Evolutionary conservation across 2,888 invertebrate genomes (phyloP).

Genomic region (Brachyopa scutellaris): DNA sequence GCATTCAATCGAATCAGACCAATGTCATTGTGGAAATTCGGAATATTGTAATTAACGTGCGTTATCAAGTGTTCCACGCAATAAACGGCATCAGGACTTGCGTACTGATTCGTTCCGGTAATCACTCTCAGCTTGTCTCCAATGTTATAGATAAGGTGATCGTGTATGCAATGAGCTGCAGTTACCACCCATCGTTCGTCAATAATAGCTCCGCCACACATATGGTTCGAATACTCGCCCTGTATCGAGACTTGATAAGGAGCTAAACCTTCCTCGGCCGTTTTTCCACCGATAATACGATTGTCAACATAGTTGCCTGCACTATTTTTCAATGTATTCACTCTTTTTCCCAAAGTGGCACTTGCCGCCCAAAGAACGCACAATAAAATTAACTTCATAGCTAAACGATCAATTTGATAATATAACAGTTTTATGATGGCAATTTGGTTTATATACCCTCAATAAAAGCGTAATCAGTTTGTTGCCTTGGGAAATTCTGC

Average conservation of each 20-base stretch:
- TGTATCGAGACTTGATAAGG: constrained; percentile 81
- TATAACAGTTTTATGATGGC: constrained; percentile 26
- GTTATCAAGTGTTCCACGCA: constrained; percentile 76
- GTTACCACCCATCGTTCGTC: constrained; percentile 76
- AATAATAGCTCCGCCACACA: constrained; percentile 79
- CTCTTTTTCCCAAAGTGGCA: constrained; percentile 16
- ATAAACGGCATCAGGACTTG: constrained; percentile 76
- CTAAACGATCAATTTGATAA: neutral
- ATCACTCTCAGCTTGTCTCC: constrained; percentile 75
- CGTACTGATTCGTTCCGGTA: constrained; percentile 77
- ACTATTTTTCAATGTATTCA: too few relatives aligned
- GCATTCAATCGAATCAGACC: constrained; percentile 85
- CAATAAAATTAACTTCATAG: constrained; percentile 43
- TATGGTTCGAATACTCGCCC: constrained; percentile 76
- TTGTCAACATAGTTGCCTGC: constrained; percentile 17
- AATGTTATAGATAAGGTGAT: constrained; percentile 74
- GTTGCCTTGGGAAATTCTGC: constrained; percentile 3
- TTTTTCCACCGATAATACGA: constrained; percentile 76
- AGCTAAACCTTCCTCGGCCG: constrained; percentile 73
- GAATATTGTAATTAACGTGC: constrained; percentile 77
- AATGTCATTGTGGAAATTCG: constrained; percentile 84
- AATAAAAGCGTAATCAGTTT: neutral
- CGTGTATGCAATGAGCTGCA: constrained; percentile 79
- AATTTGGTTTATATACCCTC: constrained; percentile 36
- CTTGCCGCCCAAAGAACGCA: constrained; percentile 11